phyloP scores from a whole-genome alignment of 2,888 invertebrate genomes.

The Hymenopus coronatus region DNA sequence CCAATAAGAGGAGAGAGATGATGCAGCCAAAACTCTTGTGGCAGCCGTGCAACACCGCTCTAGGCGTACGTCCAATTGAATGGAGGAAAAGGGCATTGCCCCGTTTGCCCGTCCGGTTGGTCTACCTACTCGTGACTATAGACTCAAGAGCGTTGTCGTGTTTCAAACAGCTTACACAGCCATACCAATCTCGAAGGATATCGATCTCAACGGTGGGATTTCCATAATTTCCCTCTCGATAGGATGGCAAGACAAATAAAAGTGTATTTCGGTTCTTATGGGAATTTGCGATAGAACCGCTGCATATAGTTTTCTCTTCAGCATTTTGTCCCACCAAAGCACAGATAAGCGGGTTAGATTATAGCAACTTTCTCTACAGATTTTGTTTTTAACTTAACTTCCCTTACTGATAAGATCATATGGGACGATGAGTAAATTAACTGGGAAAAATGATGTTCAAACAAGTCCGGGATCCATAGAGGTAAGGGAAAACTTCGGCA shows the following conservation, averaged over 20 bases:
- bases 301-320: no score
- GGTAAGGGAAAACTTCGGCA: no score
- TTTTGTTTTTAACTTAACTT: no score
- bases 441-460: no score
- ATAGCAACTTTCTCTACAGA: no score
- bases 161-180: background rate
- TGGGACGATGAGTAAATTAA: no score
- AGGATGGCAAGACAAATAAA: background rate
- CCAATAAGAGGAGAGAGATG: background rate
- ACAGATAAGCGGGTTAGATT: no score
- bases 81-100: conserved; percentile 3
- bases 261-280: background rate
- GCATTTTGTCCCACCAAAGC: no score
- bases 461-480: no score
- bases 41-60: background rate
- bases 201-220: background rate
- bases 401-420: no score
- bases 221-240: background rate
- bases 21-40: background rate
- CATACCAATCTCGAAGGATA: background rate
- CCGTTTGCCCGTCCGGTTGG: background rate
- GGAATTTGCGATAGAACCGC: no score
- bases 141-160: background rate
- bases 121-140: background rate
- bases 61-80: background rate